These are phyloP conservation scores for Oopsacas minuta DNA, from an alignment of 37 sponge, comb jelly and placozoan genomes.

Conservation along the genomic window DNA sequence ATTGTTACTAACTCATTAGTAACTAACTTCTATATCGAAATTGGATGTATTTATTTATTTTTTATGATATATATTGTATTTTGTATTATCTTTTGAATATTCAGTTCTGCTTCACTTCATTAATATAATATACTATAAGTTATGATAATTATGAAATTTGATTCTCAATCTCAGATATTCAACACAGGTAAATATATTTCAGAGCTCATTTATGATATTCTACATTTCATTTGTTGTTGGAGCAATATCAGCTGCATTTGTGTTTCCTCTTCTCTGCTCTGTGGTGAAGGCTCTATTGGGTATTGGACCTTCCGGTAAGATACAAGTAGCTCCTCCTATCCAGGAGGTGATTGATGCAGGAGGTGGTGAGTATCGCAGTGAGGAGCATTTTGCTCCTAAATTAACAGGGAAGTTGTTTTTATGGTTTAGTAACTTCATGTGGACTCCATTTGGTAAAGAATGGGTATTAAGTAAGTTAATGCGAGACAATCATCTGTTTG, in stretches of 20 bases:
- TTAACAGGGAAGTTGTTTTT: conserved; percentile 32
- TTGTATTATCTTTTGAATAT: too few relatives aligned
- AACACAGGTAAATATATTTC: too few relatives aligned
- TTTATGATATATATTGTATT: too few relatives aligned
- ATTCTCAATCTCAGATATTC: too few relatives aligned
- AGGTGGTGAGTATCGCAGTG: neutral
- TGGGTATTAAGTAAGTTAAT: conserved; percentile 9
- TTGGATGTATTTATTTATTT: too few relatives aligned
- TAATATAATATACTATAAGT: too few relatives aligned
- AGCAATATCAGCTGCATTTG: neutral
- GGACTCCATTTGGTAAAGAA: conserved; percentile 30
- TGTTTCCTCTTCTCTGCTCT: neutral
- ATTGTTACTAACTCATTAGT: too few relatives aligned
- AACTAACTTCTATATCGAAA: too few relatives aligned
- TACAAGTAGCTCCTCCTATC: conserved; percentile 20
- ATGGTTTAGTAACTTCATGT: conserved; percentile 29
- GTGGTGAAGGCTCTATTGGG: neutral
- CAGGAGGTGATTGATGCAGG: conserved; percentile 22
- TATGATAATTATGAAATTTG: too few relatives aligned
- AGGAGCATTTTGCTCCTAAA: conserved; percentile 15
- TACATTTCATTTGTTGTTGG: neutral
- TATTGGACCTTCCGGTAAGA: neutral
- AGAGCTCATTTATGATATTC: too few relatives aligned
- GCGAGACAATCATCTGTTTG: conserved; percentile 17
- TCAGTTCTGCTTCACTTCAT: too few relatives aligned